A percentile compares a stretch with the other conserved stretches of the same genome.
These are phyloP conservation scores for Rugalucina vietnamica DNA, from an alignment of 2,888 invertebrate genomes.

Conservation along the genomic window DNA sequence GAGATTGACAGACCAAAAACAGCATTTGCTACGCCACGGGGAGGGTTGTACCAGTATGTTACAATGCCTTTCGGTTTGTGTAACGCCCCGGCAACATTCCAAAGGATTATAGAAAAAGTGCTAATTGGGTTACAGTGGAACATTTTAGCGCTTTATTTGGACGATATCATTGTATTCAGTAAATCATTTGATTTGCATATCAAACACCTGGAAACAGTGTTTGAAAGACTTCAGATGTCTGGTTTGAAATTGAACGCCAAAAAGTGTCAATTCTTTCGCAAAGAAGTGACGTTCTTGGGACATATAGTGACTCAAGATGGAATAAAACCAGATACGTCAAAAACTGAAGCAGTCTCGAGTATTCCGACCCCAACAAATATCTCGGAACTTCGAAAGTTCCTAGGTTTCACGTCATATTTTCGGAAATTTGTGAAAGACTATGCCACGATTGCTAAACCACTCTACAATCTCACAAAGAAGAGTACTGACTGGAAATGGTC, in stretches of 20 bases:
- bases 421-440: conserved; percentile 30
- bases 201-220: conserved; percentile 36
- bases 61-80: conserved; percentile 47
- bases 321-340: conserved; percentile 27
- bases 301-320: conserved; percentile 46
- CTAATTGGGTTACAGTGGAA: conserved; percentile 51
- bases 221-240: conserved; percentile 38
- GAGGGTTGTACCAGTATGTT: conserved; percentile 39
- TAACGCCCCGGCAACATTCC: background rate
- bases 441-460: conserved; percentile 8
- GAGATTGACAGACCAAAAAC: conserved; percentile 37
- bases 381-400: conserved; percentile 28
- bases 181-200: conserved; percentile 49
- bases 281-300: conserved; percentile 44
- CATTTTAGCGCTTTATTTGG: conserved; percentile 58
- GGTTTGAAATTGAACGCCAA: conserved; percentile 48
- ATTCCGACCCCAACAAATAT: conserved; percentile 34
- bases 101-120: conserved; percentile 31
- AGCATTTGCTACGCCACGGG: conserved; percentile 41
- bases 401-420: conserved; percentile 51
- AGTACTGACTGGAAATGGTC: background rate
- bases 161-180: conserved; percentile 59
- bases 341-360: conserved; percentile 34
- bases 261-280: conserved; percentile 49
- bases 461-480: background rate